Percentiles rank a stretch among this genome's conserved stretches.
These are phyloP conservation scores for Taphrorychus bicolor DNA, from an alignment of 2,888 invertebrate genomes.

Conservation along the genomic window DNA sequence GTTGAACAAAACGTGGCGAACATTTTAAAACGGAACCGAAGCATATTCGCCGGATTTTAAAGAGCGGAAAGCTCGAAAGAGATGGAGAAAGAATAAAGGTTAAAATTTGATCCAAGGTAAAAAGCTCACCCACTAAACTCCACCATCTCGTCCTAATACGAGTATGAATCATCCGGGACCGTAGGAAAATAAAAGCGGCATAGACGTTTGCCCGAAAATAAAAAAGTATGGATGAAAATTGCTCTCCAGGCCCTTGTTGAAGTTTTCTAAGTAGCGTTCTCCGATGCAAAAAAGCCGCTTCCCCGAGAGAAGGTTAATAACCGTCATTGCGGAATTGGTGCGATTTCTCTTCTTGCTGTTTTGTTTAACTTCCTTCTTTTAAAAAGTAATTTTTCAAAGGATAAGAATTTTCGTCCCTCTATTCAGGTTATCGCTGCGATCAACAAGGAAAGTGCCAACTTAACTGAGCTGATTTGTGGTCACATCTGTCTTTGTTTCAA, in stretches of 20 bases:
- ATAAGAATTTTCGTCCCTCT: not conserved
- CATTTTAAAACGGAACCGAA: not conserved
- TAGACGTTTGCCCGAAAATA: slow-evolving; percentile 23
- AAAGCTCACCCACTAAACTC: not conserved
- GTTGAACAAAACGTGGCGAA: not conserved
- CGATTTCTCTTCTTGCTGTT: slow-evolving; percentile 10
- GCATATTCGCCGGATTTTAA: not conserved
- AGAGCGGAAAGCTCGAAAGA: not conserved
- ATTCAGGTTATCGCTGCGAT: too few relatives aligned
- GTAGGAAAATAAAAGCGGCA: slow-evolving; percentile 14
- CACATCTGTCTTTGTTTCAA: not conserved
- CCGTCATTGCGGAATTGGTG: slow-evolving; percentile 10
- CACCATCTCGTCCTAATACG: slow-evolving; percentile 11
- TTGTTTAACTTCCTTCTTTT: not conserved
- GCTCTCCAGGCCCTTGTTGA: slow-evolving; percentile 18
- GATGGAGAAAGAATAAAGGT: not conserved
- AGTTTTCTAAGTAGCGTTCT: slow-evolving; percentile 13
- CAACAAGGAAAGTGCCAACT: too few relatives aligned
- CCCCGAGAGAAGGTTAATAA: slow-evolving; percentile 20
- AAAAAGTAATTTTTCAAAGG: not conserved
- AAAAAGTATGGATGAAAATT: slow-evolving; percentile 19
- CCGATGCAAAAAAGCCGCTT: slow-evolving; percentile 9
- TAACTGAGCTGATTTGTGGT: not conserved
- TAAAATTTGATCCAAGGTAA: not conserved
- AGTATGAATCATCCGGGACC: slow-evolving; percentile 13